Base-by-base conservation (phyloP, 1,140 invertebrate species). In the Drosophila sulfurigaster region DNA sequence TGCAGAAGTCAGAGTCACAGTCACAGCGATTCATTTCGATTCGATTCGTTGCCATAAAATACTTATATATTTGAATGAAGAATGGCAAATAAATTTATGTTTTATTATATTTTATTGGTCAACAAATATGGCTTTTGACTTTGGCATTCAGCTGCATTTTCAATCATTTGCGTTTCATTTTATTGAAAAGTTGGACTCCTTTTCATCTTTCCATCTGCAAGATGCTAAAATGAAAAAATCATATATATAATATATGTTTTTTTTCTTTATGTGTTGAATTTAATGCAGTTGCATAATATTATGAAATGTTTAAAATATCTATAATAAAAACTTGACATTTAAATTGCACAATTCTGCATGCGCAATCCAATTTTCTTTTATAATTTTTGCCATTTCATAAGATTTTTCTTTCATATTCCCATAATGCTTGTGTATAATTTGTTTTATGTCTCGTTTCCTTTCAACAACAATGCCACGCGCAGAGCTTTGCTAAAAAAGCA, bases 61-160 rank as follows among this genome's bases (percentile, higher is more conserved):
- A 65, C 49, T 25, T 45, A 43, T 45, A 43, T 35, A 41, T 43
- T 6, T 64, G 41, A 13, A 25, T 64, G 7, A 51, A 25, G 28
- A 52, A 43, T 11, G 32, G 67, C 56, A 82, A 70, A 82, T 79
- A 77, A 76, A 82, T 86, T 75, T 67, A 57, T 67, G 76, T 83
- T 75, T 78, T 75, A 76, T 70, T 69, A 56, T 41, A 66, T 72
- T 75, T 86, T 79, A 79, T 82, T 72, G 75, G 56, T 43, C 43
- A 70, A 63, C 60, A 70, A 54, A 75, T 65, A 69, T 71, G 81
- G 48, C 75, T 79, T 85, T 85, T 82, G 76, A 88, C 72, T 87
- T 76, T 86, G 74, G 43, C 79, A 52, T 81, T 70, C 65, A 74
- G 71, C 66, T 62, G 51, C 48, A 77, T 75, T 73, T 66, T 54